A percentile compares a stretch with the other conserved stretches of the same genome.
Conservation (phyloP, 2,113 vertebrate species). For the Clarias gariepinus region DNA sequence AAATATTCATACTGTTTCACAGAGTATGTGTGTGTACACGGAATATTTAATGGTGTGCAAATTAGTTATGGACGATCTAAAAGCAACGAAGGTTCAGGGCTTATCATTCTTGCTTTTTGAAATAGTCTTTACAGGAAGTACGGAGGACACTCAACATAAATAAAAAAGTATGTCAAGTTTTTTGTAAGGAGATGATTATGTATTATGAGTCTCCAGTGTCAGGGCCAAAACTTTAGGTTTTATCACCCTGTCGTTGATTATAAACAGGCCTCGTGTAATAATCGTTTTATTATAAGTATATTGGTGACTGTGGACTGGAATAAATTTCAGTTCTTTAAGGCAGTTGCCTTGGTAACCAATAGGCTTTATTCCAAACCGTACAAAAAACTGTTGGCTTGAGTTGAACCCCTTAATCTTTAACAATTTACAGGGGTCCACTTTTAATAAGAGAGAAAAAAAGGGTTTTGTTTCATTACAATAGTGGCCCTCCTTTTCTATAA, state of each 20-base stretch:
- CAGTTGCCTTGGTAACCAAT: too few species aligned
- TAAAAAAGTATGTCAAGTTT: background rate
- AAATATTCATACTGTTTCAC: background rate
- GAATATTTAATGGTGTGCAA: background rate
- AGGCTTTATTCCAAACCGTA: too few species aligned
- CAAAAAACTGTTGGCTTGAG: background rate
- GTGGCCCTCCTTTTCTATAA: too few species aligned
- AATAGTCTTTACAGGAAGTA: too few species aligned
- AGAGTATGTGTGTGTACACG: too few species aligned
- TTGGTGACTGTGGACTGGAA: too few species aligned
- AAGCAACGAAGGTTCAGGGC: background rate
- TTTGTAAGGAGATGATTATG: background rate
- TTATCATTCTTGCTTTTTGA: background rate
- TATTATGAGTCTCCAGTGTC: background rate
- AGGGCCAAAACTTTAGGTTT: background rate
- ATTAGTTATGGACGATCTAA: background rate
- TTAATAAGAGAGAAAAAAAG: too few species aligned
- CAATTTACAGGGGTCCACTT: background rate
- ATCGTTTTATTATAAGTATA: too few species aligned
- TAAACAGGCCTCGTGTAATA: too few species aligned
- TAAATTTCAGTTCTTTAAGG: too few species aligned
- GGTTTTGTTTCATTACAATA: too few species aligned
- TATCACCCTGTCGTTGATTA: too few species aligned
- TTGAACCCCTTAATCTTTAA: background rate
- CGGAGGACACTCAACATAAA: background rate